Percentiles rank a stretch among this genome's conserved stretches.
phyloP scores from a whole-genome alignment of 2,113 vertebrate genomes.

The Chaetodon trifascialis region DNA sequence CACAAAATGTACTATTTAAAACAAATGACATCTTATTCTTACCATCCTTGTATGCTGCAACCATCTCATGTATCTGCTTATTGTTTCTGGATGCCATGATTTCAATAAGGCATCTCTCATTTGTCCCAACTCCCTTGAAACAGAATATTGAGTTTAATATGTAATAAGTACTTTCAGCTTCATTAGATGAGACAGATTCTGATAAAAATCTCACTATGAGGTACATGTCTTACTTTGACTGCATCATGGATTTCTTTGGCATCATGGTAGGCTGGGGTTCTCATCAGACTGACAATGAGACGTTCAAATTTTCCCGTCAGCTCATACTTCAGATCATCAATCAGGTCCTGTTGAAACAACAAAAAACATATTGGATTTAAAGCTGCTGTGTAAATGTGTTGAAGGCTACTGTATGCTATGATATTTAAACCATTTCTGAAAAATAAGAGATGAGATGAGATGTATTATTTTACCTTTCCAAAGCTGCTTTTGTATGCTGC shows the following conservation, averaged over 20 bases:
- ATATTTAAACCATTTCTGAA: background rate
- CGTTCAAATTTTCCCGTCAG: slow-evolving; percentile 97
- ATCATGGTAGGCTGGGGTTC: slow-evolving; percentile 89
- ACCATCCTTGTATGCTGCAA: slow-evolving; percentile 95
- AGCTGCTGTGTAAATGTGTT: background rate
- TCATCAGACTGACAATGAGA: slow-evolving; percentile 95
- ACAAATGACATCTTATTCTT: slow-evolving; percentile 41
- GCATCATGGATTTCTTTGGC: slow-evolving; percentile 98
- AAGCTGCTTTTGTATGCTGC: slow-evolving; percentile 93
- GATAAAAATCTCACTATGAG: background rate
- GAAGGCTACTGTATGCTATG: background rate
- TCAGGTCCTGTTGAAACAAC: slow-evolving; percentile 88
- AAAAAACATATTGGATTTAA: background rate
- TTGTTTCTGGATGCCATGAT: slow-evolving; percentile 95
- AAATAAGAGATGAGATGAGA: slow-evolving; percentile 1
- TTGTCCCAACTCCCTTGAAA: slow-evolving; percentile 89
- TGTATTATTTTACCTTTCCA: slow-evolving; percentile 88
- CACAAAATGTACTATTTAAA: background rate
- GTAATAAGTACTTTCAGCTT: background rate
- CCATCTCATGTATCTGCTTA: slow-evolving; percentile 88
- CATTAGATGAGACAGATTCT: background rate
- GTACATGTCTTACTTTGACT: slow-evolving; percentile 84
- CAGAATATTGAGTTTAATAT: slow-evolving; percentile 12
- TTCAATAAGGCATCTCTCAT: slow-evolving; percentile 95
- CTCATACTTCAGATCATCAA: slow-evolving; percentile 96